Evolutionary conservation across 2,888 invertebrate species (phyloP).

Genomic region (Volucella zonaria): DNA sequence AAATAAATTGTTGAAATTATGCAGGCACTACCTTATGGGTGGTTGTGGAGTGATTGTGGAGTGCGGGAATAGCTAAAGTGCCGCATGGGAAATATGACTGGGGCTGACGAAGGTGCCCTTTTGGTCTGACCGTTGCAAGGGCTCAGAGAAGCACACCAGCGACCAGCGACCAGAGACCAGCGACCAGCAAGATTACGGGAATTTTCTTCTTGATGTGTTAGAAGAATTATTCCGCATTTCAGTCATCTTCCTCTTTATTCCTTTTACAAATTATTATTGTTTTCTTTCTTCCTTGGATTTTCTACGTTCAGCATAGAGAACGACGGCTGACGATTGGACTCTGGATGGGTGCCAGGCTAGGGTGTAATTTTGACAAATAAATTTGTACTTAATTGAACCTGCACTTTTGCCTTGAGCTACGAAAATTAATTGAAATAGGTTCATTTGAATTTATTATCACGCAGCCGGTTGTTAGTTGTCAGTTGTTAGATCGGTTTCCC

Average conservation of each 20-base stretch:
- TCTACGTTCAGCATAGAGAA: constrained; percentile 23
- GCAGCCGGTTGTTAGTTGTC: not conserved
- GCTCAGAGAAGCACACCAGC: constrained; percentile 45
- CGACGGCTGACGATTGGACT: constrained; percentile 3
- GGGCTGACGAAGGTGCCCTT: constrained; percentile 69
- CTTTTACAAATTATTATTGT: constrained; percentile 64
- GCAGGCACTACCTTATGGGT: constrained; percentile 70
- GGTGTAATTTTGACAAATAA: constrained; percentile 72
- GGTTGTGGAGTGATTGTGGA: constrained; percentile 7
- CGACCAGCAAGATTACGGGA: constrained; percentile 62
- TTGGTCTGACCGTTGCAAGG: constrained; percentile 58
- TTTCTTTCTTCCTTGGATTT: constrained; percentile 29
- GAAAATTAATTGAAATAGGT: constrained; percentile 63
- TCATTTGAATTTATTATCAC: constrained; percentile 59
- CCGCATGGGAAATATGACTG: constrained; percentile 69
- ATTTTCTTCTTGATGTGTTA: constrained; percentile 72
- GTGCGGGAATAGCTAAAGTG: constrained; percentile 54
- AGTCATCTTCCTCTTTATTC: constrained; percentile 32
- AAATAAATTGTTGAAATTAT: constrained; percentile 83
- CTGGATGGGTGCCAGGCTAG: constrained; percentile 38
- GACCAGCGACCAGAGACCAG: constrained; percentile 47
- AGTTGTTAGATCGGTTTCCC: not conserved
- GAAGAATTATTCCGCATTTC: constrained; percentile 69
- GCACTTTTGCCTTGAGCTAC: constrained; percentile 47
- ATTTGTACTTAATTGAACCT: constrained; percentile 64